Base-by-base conservation (phyloP, 2,113 vertebrate species). In the Menura novaehollandiae region DNA sequence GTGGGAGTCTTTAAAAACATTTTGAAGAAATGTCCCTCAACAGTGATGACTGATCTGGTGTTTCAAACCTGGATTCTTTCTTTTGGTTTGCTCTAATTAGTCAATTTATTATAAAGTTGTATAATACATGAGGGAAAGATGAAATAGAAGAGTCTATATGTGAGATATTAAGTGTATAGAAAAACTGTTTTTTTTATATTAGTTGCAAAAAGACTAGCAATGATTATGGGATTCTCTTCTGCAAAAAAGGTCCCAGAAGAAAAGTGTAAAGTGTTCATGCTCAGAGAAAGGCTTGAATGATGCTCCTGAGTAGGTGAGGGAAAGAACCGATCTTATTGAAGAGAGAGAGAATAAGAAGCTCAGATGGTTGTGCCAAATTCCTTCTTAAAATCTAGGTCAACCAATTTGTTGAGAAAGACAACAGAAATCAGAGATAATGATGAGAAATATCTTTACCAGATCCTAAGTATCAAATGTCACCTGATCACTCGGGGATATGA, bases 401-500 rank as follows among this genome's bases (percentile, higher is more conserved):
- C 2, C 6, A 53, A 53, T 58, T 85, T 79, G 12, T 72, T 76
- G 13, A 63, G 23, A 68, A 68, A 77, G 39, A 52, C 7, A 64
- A 69, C 8, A 89, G 33, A 80, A 87, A 43, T 80, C 23, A 69
- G 17, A 83, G 14, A 64, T 15, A 59, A 59, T 15, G 6, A 59
- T 55, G 20, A 73, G 21, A 76, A 80, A 94, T 6, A 17, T 20
- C 11, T 73, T 88, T 41, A 80, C 17, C 24, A 53, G 15, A 46
- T 17, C 7, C 10, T 63, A 55, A 75, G 10, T 72, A 76, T 52
- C 26, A 60, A 71, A 56, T 74, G 22, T 26, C 4, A 26, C 30
- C 22, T 79, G 16, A 39, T 24, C 56, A 2, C 27, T 56, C 1
- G 0, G 6, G 10, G 6, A 32, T 46, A 32, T 3, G 1, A 79